Evolutionary conservation across 2,888 invertebrate genomes (phyloP).

Genomic region (Dione vanillae): DNA sequence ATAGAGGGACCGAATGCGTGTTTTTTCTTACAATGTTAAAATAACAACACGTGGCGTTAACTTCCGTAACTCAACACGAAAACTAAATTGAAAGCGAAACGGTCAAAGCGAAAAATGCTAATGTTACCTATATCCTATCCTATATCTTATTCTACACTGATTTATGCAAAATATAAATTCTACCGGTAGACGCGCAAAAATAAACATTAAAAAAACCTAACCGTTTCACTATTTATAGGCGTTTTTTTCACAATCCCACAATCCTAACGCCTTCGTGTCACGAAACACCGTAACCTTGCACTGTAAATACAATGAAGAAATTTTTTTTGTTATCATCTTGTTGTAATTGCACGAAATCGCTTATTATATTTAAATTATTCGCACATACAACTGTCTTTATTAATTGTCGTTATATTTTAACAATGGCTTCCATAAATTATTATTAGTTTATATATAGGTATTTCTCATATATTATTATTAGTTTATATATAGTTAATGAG

Average conservation of each 20-base stretch:
- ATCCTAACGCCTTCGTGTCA: constrained; percentile 12
- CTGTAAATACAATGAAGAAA: constrained; percentile 28
- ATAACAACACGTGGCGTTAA: too few species aligned
- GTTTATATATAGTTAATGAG: neutral
- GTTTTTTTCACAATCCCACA: constrained; percentile 19
- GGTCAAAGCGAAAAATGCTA: too few species aligned
- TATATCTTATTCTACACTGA: too few species aligned
- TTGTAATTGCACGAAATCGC: constrained; percentile 22
- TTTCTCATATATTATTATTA: neutral
- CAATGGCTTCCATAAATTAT: neutral
- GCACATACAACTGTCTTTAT: constrained; percentile 10
- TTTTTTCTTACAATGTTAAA: too few species aligned
- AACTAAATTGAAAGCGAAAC: too few species aligned
- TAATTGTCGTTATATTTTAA: constrained; percentile 9
- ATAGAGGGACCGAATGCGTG: too few species aligned
- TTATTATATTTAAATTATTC: constrained; percentile 30
- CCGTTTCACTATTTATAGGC: neutral
- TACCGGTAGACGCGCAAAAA: too few species aligned
- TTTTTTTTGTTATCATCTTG: constrained; percentile 19
- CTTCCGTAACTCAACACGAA: too few species aligned
- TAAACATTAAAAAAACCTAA: neutral
- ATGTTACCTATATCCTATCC: too few species aligned
- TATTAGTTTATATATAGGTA: neutral
- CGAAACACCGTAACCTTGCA: constrained; percentile 27
- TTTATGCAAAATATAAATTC: too few species aligned